Conservation (phyloP, 2,113 vertebrate species). For the Pantherophis guttatus region DNA sequence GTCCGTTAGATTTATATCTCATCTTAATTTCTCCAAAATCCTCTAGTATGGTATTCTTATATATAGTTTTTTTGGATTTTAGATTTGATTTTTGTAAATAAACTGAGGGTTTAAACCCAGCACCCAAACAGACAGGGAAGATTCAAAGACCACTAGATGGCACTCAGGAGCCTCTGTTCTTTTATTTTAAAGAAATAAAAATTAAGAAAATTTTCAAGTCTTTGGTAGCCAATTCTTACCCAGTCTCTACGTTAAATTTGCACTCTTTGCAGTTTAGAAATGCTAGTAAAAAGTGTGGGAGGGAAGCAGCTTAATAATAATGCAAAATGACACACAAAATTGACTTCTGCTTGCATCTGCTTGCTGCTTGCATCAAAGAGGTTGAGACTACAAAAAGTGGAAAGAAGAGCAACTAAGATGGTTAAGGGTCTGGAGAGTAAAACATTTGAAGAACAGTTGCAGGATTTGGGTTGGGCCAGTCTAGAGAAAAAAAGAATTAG, state of each 20-base stretch:
- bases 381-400: too few species aligned
- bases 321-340: background rate
- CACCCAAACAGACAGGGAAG: background rate
- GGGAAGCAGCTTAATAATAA: background rate
- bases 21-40: background rate
- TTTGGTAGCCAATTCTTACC: background rate
- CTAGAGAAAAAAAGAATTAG: too few species aligned
- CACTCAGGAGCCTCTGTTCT: background rate
- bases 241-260: background rate
- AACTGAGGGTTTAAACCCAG: background rate
- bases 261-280: background rate
- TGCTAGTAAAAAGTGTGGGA: background rate
- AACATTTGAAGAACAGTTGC: too few species aligned
- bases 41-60: background rate
- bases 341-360: background rate
- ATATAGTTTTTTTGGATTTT: background rate
- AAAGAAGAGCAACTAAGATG: too few species aligned
- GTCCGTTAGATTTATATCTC: background rate
- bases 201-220: background rate
- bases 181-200: background rate
- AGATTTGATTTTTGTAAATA: background rate
- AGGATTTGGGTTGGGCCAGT: too few species aligned
- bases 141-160: background rate
- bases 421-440: too few species aligned
- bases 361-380: too few species aligned